These are phyloP conservation scores for Corythornis madagascariensis DNA, from an alignment of 2,113 vertebrate species.

Conservation along the genomic window DNA sequence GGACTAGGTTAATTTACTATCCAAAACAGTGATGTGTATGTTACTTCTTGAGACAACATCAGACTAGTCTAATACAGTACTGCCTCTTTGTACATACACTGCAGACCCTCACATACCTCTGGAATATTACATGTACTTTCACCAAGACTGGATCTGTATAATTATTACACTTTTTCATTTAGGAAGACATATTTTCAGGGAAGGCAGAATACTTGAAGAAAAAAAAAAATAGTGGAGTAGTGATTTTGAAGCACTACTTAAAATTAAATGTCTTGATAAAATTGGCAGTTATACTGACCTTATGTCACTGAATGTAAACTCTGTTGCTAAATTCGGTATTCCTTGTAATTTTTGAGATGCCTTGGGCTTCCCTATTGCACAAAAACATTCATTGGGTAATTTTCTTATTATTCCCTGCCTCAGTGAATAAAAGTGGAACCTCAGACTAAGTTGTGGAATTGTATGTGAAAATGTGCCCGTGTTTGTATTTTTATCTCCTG, in stretches of 20 bases:
- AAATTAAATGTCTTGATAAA: neutral
- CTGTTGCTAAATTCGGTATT: neutral
- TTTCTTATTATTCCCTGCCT: neutral
- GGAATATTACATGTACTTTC: neutral
- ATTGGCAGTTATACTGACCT: neutral
- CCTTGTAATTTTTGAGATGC: neutral
- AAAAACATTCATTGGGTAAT: neutral
- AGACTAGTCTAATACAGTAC: neutral
- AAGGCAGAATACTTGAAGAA: neutral
- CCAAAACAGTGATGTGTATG: neutral
- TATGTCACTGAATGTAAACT: neutral
- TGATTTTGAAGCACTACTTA: neutral
- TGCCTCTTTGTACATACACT: neutral
- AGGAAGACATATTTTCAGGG: neutral
- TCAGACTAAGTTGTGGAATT: neutral
- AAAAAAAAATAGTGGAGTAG: neutral
- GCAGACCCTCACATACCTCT: neutral
- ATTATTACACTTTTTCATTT: neutral
- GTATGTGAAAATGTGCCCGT: neutral
- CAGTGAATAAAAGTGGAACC: neutral
- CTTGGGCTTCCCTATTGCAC: neutral
- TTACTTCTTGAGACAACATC: neutral
- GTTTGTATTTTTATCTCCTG: conserved; percentile 13
- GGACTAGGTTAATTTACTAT: neutral
- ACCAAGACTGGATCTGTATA: neutral